Conservation (phyloP, 2,113 vertebrate genomes). For the Rattus rattus region DNA sequence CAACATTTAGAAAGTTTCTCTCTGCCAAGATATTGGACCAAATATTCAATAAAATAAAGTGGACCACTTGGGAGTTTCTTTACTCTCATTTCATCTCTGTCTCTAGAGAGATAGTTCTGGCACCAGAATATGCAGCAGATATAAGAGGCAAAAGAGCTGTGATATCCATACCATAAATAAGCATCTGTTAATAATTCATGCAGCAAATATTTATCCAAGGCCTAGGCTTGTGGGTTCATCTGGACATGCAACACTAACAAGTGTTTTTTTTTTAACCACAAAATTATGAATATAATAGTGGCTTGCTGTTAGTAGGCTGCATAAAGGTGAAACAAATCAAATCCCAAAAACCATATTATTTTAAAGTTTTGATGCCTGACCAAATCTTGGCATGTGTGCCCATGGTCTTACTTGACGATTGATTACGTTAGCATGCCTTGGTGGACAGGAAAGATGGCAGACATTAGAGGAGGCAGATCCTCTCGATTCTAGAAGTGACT, state of each 20-base stretch:
- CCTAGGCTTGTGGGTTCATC: not conserved
- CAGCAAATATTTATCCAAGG: constrained; percentile 51
- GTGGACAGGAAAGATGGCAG: not conserved
- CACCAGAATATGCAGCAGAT: constrained; percentile 40
- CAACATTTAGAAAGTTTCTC: constrained; percentile 50
- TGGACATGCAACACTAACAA: not conserved
- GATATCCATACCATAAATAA: constrained; percentile 53
- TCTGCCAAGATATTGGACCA: constrained; percentile 64
- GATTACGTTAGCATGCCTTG: not conserved
- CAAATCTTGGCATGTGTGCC: not conserved
- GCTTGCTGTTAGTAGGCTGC: not conserved
- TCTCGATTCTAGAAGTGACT: not conserved
- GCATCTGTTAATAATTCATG: constrained; percentile 68
- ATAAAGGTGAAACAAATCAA: not conserved
- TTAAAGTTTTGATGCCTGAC: not conserved
- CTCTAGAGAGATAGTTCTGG: constrained; percentile 66
- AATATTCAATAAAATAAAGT: constrained; percentile 64
- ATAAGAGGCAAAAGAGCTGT: constrained; percentile 37
- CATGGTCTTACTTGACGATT: not conserved
- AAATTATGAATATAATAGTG: not conserved
- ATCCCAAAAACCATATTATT: not conserved
- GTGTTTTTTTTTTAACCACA: not conserved
- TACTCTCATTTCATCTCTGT: constrained; percentile 63
- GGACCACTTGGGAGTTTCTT: constrained; percentile 49
- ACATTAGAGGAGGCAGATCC: not conserved